Conservation (phyloP, 2,797 vertebrate species). For the Enteromius paludinosus region DNA sequence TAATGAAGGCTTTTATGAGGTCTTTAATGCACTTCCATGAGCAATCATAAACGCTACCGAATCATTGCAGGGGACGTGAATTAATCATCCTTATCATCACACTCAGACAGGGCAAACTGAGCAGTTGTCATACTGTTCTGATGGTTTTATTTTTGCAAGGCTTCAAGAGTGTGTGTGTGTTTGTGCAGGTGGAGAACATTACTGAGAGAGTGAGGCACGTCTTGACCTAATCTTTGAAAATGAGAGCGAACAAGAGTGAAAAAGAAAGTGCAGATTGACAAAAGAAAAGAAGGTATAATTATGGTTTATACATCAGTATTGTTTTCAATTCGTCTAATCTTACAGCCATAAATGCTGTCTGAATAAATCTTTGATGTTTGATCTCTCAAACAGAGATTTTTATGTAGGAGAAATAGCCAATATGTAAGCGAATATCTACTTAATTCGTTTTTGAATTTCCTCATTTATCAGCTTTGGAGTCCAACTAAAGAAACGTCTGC, state of each 20-base stretch:
- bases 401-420: not conserved
- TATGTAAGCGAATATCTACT: slow-evolving; percentile 3
- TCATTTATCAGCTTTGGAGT: slow-evolving; percentile 4
- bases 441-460: not conserved
- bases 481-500: not conserved
- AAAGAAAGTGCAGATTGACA: not conserved
- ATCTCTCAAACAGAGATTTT: slow-evolving; percentile 14
- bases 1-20: slow-evolving; percentile 1
- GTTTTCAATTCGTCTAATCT: slow-evolving; percentile 23
- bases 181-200: slow-evolving; percentile 72
- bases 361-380: slow-evolving; percentile 20
- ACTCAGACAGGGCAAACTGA: slow-evolving; percentile 43
- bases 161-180: slow-evolving; percentile 62
- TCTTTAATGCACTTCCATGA: slow-evolving; percentile 7
- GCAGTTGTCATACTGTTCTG: slow-evolving; percentile 46
- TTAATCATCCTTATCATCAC: slow-evolving; percentile 60
- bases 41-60: slow-evolving; percentile 41
- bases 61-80: slow-evolving; percentile 39
- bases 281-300: not conserved
- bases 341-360: slow-evolving; percentile 21
- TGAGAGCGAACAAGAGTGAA: not conserved
- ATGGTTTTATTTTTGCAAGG: slow-evolving; percentile 58
- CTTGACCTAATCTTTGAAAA: slow-evolving; percentile 38
- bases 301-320: slow-evolving; percentile 2
- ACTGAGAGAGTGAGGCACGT: slow-evolving; percentile 45